Evolutionary conservation across 2,113 vertebrate genomes (phyloP).

Genomic region (Engystomops pustulosus): DNA sequence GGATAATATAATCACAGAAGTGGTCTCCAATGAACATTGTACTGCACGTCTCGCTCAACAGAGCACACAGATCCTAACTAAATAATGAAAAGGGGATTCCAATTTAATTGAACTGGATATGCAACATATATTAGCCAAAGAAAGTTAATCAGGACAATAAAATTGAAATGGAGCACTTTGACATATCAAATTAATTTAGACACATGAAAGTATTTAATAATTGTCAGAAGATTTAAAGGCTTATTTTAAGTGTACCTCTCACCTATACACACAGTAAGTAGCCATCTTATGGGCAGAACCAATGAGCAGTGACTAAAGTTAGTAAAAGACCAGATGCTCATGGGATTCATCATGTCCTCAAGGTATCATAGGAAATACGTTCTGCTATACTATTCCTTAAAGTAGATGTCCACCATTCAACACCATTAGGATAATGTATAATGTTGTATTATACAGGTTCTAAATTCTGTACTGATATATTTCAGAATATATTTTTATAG

Average conservation of each 20-base stretch:
- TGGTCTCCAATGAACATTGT: conserved; percentile 69
- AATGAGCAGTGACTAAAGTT: neutral
- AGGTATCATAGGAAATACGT: neutral
- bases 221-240: conserved; percentile 65
- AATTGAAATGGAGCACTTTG: conserved; percentile 76
- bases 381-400: too few relatives aligned
- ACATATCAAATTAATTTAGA: conserved; percentile 75
- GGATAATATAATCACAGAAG: conserved; percentile 71
- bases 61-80: conserved; percentile 71
- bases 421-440: too few relatives aligned
- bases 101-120: conserved; percentile 80
- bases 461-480: too few relatives aligned
- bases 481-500: too few relatives aligned
- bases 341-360: neutral
- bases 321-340: neutral
- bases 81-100: conserved; percentile 75
- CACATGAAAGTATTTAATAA: conserved; percentile 71
- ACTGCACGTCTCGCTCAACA: conserved; percentile 66
- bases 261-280: neutral
- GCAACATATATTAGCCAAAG: conserved; percentile 78
- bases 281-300: neutral
- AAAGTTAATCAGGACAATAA: conserved; percentile 80
- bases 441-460: too few relatives aligned
- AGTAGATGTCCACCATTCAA: too few relatives aligned
- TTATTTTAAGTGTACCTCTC: neutral